Evolutionary conservation across 2,797 vertebrate genomes (phyloP).

Genomic region (Coilia nasus): DNA sequence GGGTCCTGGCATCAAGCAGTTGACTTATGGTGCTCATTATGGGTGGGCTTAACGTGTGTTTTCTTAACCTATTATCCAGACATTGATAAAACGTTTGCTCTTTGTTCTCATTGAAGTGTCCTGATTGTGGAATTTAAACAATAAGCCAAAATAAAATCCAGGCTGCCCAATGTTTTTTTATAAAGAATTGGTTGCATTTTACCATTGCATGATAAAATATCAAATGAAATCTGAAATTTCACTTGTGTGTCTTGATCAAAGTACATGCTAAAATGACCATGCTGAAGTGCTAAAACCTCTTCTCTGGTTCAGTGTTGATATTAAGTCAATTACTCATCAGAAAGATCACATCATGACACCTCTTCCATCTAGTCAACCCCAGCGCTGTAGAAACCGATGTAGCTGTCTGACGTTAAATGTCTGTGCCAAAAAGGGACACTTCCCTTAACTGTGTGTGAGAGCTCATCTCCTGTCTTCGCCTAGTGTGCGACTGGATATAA

Average conservation of each 20-base stretch:
- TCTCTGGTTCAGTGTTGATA: background rate
- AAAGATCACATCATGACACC: background rate
- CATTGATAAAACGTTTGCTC: background rate
- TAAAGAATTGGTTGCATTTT: background rate
- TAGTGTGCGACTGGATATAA: background rate
- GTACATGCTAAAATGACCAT: too few relatives aligned
- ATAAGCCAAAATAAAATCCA: too few relatives aligned
- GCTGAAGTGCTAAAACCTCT: too few relatives aligned
- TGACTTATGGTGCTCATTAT: background rate
- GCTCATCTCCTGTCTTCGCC: background rate
- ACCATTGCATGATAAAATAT: background rate
- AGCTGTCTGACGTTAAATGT: background rate
- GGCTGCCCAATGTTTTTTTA: background rate
- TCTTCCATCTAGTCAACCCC: background rate
- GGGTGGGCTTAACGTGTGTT: background rate
- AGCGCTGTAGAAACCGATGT: background rate
- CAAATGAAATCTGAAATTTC: background rate
- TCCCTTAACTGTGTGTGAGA: background rate
- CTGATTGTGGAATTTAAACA: background rate
- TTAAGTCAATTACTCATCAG: background rate
- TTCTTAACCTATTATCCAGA: background rate
- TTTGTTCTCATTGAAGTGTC: background rate
- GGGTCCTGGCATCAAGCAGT: background rate
- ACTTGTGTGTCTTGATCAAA: too few relatives aligned
- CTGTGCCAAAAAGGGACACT: background rate